Evolutionary conservation across 2,888 invertebrate genomes (phyloP).

Genomic region (Lucinisca nassula): DNA sequence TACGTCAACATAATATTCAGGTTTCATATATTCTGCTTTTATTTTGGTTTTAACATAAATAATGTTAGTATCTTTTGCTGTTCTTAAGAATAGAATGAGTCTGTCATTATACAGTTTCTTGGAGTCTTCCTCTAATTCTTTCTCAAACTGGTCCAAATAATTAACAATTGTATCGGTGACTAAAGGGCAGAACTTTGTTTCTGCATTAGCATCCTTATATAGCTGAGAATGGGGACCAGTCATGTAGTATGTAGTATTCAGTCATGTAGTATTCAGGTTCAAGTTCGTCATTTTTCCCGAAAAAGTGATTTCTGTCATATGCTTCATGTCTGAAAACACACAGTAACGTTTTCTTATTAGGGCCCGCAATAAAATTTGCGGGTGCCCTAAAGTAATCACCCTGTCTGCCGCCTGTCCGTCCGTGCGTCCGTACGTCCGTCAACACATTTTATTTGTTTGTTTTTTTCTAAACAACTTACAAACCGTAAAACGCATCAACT

Average conservation of each 20-base stretch:
- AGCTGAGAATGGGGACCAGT: background rate
- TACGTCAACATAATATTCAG: slow-evolving; percentile 28
- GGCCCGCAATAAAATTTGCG: no score
- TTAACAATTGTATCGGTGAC: background rate
- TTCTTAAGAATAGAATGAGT: slow-evolving; percentile 31
- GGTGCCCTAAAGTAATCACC: no score
- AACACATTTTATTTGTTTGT: no score
- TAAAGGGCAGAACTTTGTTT: slow-evolving; percentile 18
- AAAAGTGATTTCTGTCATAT: slow-evolving; percentile 54
- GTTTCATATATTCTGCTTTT: background rate
- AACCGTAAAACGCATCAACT: no score
- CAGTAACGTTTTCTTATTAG: no score
- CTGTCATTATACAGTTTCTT: slow-evolving; percentile 34
- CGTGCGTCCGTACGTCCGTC: no score
- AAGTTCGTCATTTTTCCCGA: slow-evolving; percentile 2
- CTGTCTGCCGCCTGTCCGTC: no score
- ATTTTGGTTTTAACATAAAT: slow-evolving; percentile 25
- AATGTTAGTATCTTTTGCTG: background rate
- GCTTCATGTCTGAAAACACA: slow-evolving; percentile 60
- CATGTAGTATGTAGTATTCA: no score
- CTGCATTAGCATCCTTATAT: slow-evolving; percentile 35
- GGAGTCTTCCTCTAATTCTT: slow-evolving; percentile 16
- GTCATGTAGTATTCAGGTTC: slow-evolving; percentile 33
- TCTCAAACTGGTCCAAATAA: slow-evolving; percentile 32
- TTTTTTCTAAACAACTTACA: no score